phyloP scores from a whole-genome alignment of 2,797 vertebrate species.

The Acanthurus leucopareius region DNA sequence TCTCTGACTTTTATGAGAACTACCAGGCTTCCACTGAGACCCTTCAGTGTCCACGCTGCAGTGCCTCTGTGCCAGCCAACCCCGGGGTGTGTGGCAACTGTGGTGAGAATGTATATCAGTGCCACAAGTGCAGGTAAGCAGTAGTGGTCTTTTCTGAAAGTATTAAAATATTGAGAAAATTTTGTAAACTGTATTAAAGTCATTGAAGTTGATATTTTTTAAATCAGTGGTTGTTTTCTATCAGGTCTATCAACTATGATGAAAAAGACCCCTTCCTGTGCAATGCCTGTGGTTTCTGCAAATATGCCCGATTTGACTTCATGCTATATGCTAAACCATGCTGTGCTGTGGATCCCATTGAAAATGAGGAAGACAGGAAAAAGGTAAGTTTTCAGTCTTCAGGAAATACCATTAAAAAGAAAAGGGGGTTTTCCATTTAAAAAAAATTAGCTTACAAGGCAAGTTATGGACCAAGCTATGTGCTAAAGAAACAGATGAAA shows the following conservation, averaged over 20 bases:
- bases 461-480: background rate
- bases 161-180: background rate
- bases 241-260: slow-evolving; percentile 98
- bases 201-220: slow-evolving; percentile 4
- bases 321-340: slow-evolving; percentile 98
- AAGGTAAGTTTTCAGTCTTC: slow-evolving; percentile 83
- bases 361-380: slow-evolving; percentile 98
- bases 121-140: slow-evolving; percentile 97
- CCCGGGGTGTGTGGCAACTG: slow-evolving; percentile 99
- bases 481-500: background rate
- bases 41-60: slow-evolving; percentile 97
- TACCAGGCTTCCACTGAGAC: slow-evolving; percentile 99
- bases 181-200: background rate
- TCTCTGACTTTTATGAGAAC: slow-evolving; percentile 99
- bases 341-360: slow-evolving; percentile 98
- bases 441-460: background rate
- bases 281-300: slow-evolving; percentile 99
- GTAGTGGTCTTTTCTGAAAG: background rate
- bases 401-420: background rate
- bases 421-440: background rate
- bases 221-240: background rate
- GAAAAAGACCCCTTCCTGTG: slow-evolving; percentile 99
- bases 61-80: slow-evolving; percentile 97
- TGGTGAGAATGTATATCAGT: slow-evolving; percentile 98
- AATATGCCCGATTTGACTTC: slow-evolving; percentile 98